Base-by-base conservation (phyloP, 2,888 invertebrate species). In the Phaonia tiefii region DNA sequence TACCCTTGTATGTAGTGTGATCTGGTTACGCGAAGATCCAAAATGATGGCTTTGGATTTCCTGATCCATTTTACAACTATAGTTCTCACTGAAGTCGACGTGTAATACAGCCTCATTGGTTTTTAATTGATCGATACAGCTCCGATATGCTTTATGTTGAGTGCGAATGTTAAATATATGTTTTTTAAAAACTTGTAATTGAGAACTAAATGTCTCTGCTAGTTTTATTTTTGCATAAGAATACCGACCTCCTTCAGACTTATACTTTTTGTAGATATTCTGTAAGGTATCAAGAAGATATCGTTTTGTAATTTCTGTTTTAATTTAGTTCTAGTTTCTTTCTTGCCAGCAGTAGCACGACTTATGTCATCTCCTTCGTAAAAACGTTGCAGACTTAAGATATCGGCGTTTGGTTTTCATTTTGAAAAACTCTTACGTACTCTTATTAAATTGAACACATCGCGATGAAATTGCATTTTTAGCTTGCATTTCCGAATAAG, bases 11-110 rank as follows among this genome's bases (percentile, higher is more conserved):
- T 70, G 70, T 70, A 70, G 56, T 70, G 70, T 70, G 56, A 70
- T 70, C 56, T 70, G 70, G 56, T 70, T 70, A 54, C 70, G 70
- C 70, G 70, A 70, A 70, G 56, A 70, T 70, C 70, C 70, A 70
- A 70, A 70, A 70, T 70, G 70, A 70, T 70, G 70, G 56, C 70
- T 70, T 70, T 70, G 70, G 70, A 70, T 70, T 70, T 70, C 70
- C 56, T 70, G 70, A 56, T 56, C 70, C 56, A 70, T 70, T 70
- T 70, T 56, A 70, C 25, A 70, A 70, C 70, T 56, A 65, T 65
- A 70, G 54, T 69, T n/a, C n/a, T n/a, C n/a, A n/a, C n/a, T n/a
- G n/a, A n/a, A n/a, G n/a, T n/a, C n/a, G n/a, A n/a, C n/a, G n/a
- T n/a, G n/a, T n/a, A n/a, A 70, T 54, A 54, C 54, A 54, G 54